These are phyloP conservation scores for Noctua fimbriata DNA, from an alignment of 2,888 invertebrate species.

Conservation along the genomic window DNA sequence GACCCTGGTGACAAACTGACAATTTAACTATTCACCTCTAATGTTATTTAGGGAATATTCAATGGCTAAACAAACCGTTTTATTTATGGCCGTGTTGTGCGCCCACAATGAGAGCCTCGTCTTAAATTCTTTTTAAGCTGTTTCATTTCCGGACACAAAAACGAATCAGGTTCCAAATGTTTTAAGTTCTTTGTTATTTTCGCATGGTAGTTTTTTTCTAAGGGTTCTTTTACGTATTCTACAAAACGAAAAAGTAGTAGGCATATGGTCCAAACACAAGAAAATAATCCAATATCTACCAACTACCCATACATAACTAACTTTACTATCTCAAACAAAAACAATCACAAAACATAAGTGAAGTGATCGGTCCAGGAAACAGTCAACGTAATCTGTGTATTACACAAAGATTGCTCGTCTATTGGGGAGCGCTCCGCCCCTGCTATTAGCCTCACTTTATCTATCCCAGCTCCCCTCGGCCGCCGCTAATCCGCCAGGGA, in stretches of 20 bases:
- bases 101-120: conserved; percentile 80
- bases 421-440: conserved; percentile 83
- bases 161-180: conserved; percentile 60
- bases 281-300: neutral
- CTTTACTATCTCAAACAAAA: conserved; percentile 59
- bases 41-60: conserved; percentile 88
- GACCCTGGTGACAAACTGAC: conserved; percentile 85
- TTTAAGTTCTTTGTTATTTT: conserved; percentile 46
- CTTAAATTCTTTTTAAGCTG: conserved; percentile 83
- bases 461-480: conserved; percentile 82
- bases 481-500: conserved; percentile 88
- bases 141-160: conserved; percentile 85
- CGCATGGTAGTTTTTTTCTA: conserved; percentile 14
- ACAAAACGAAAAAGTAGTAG: neutral
- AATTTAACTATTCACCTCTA: conserved; percentile 88
- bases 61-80: conserved; percentile 83
- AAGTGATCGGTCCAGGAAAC: conserved; percentile 62
- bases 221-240: neutral
- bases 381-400: conserved; percentile 81
- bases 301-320: neutral
- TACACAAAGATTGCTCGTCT: conserved; percentile 82
- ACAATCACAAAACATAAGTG: conserved; percentile 57
- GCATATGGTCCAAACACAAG: neutral
- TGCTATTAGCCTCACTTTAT: conserved; percentile 86
- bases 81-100: conserved; percentile 86